Base-by-base conservation (phyloP, 2,797 vertebrate species). In the Enteromius trimaculatus region DNA sequence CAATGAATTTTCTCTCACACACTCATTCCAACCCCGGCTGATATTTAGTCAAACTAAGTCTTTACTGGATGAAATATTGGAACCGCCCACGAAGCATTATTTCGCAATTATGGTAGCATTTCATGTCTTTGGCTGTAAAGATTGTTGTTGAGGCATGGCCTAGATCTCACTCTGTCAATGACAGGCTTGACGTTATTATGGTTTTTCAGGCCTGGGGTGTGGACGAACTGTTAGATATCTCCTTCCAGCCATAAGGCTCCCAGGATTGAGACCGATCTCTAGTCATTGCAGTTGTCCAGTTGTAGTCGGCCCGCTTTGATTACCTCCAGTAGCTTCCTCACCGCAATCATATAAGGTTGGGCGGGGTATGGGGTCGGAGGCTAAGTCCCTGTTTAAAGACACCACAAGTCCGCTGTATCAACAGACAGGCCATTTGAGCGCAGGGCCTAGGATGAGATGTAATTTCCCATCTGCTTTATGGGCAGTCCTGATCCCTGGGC, bases 401-500 rank as follows among this genome's bases (percentile, higher is more conserved):
- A 92, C 90, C 84, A 87, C 89, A 91, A 93, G 94, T 90, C 44
- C 90, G 90, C 93, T 93, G 92, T 93, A 93, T 94, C 94, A 93
- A 92, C 93, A 92, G 92, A 94, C 93, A 94, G 90, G 91, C 93
- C 93, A 93, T 93, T 94, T 93, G 92, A 91, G 92, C 90, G 87
- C 84, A 55, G 88, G 90, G 91, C 92, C 80, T 82, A 90, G 92
- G 92, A 93, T 93, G 91, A 93, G 93, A 92, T 94, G 93, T 94
- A 94, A 95, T 95, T 95, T 95, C 93, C 92, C 92, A 93, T 94
- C 94, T 94, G 92, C 94, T 95, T 95, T 94, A 95, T 93, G 91
- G 93, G 90, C 92, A 91, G 93, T 94, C 93, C 92, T 93, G 94
- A 95, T 95, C 94, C 93, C 92, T 82, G 88, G 92, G 90, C 92